Base-by-base conservation (phyloP, 1,140 invertebrate species). In the Drosophila nasuta region DNA sequence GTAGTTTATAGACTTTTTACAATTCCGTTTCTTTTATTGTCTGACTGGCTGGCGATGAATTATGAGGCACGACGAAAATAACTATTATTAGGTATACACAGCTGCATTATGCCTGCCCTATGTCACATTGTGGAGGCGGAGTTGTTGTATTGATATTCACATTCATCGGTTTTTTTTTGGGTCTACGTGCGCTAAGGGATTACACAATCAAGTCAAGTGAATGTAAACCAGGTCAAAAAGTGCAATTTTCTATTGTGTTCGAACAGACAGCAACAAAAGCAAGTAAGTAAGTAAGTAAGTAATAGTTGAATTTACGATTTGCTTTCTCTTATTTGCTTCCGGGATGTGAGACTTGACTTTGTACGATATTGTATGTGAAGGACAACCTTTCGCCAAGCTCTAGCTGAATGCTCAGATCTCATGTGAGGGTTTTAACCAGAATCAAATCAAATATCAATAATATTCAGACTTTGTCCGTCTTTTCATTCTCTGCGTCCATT, bases 391-490 rank as follows among this genome's bases (percentile, higher is more conserved):
- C 67, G 73, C 73, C 28, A n/a, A 58, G 72, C 62, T 74, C 51
- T 56, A 20, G 20, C 20, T 1, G n/a, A 15, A n/a, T 49, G 48
- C 6, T 49, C 48, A 11, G 8, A 7, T 68, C 48, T 56, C 52
- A 43, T 59, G 25, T 52, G 57, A 49, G 76, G 81, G 81, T 81
- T 81, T 83, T 83, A 74, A 81, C 81, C 81, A 74, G 81, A 77
- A 85, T 83, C 79, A 25, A 25, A 25, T 25, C 20, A 25, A 25
- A 25, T 25, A 25, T 25, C 20, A 46, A 64, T 83, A 46, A 64
- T 83, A 81, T 85, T 85, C 51, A 17, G 1, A 11, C 33, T 58
- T 13, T 41, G 45, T 58, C 25, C 49, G 38, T 25, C 28, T 71
- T 64, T 38, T 38, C 54, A 2, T 38, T 38, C 54, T 4, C 20